Conservation (phyloP, 92 coral and sea anemone genomes). For the Scolanthus callimorphus region DNA sequence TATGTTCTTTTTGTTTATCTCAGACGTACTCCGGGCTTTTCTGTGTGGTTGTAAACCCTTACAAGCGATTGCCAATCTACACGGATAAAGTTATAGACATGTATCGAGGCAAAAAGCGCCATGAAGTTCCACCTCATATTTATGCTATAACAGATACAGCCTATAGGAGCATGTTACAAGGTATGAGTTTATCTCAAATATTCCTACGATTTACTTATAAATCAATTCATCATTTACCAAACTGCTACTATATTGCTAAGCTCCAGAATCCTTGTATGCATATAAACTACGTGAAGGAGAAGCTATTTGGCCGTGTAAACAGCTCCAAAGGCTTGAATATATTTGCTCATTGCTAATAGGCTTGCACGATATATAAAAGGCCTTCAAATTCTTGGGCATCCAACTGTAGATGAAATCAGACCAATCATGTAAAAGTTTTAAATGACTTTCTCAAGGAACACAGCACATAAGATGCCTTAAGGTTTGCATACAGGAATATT, state of each 20-base stretch:
- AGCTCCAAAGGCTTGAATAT: background rate
- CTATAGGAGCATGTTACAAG: constrained; percentile 97
- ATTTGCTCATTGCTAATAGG: background rate
- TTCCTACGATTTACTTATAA: background rate
- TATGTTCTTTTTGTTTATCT: constrained; percentile 11
- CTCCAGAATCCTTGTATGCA: no score
- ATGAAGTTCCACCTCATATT: constrained; percentile 98
- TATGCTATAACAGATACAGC: constrained; percentile 99
- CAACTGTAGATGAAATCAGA: background rate
- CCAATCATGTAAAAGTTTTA: background rate
- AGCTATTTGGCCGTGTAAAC: background rate
- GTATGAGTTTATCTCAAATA: constrained; percentile 24
- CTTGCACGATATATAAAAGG: background rate
- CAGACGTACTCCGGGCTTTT: constrained; percentile 98
- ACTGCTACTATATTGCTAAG: no score
- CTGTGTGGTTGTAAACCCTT: constrained; percentile 98
- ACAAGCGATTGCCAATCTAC: constrained; percentile 97
- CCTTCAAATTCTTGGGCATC: background rate
- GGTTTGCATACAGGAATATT: background rate
- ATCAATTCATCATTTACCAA: no score
- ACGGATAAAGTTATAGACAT: constrained; percentile 97
- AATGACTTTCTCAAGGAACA: background rate
- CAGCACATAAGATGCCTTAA: background rate
- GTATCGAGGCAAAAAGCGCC: constrained; percentile 96
- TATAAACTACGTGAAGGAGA: no score